Evolutionary conservation across 1,140 invertebrate species (phyloP), one percentile per base, ranked within the genome.

Genomic region (Metaphire vulgaris): DNA sequence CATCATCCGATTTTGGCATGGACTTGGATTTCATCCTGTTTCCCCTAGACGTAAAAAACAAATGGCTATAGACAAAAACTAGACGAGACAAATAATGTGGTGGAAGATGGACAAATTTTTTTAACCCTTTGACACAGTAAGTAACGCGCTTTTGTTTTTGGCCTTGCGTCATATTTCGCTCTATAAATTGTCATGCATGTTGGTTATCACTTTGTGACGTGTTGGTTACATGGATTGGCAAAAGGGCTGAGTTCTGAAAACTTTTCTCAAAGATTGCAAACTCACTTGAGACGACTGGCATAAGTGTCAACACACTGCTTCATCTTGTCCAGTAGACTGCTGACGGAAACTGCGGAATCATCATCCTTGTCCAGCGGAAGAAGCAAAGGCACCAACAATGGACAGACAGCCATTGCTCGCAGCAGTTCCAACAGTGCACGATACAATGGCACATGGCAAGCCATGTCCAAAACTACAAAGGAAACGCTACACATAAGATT

Each of bases 261-360:
- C n/a, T n/a, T n/a, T n/a, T n/a, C n/a, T n/a, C n/a, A n/a, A n/a
- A n/a, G n/a, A n/a, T n/a, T n/a, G n/a, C n/a, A n/a, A 26, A 86
- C 87, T 88, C 86, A 93, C 91, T 91, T 91, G 41, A 94, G 88
- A 82, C 92, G 90, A 81, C 90, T 91, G 32, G 92, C 90, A 84
- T 97, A 97, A 0, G 92, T 95, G 83, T 96, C 93, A 33, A 97
- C 94, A 85, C 93, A 95, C 66, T 90, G 89, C 82, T 91, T 93
- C 93, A 97, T 96, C 83, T 92, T 93, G 30, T 89, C 89, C 0
- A 97, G 87, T 64, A 96, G 87, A 31, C 32, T 64, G 66, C 56
- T 72, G 6, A 85, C 80, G 26, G 83, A 83, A 16, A 80, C 76
- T 12, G 79, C 75, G 1, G 81, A 74, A n/a, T 79, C 81, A 74